Evolutionary conservation across 2,888 invertebrate genomes (phyloP).

Genomic region (Ectobius pallidus): DNA sequence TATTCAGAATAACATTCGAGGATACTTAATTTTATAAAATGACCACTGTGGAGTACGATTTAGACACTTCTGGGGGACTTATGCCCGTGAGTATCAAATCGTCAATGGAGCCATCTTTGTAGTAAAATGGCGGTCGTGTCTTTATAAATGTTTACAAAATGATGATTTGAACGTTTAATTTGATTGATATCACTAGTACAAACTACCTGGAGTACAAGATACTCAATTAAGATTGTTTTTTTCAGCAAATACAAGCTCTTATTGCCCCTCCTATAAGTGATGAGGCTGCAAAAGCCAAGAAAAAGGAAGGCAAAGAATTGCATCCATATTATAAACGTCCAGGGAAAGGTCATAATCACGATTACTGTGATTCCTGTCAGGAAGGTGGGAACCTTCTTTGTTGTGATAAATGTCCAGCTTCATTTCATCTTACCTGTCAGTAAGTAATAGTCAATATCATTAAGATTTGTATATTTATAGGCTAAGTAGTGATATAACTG

Average conservation of each 20-base stretch:
- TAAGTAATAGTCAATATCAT: conserved; percentile 64
- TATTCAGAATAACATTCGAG: not conserved
- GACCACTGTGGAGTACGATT: conserved; percentile 74
- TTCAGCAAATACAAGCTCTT: conserved; percentile 85
- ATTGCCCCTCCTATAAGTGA: conserved; percentile 88
- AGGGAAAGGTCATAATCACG: conserved; percentile 90
- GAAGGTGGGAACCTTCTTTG: conserved; percentile 95
- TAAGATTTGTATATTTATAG: too few species aligned
- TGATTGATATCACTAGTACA: not conserved
- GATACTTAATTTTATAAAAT: conserved; percentile 51
- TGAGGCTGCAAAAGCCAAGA: conserved; percentile 62
- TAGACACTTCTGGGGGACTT: conserved; percentile 78
- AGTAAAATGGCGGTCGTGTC: conserved; percentile 48
- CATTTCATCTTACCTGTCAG: conserved; percentile 97
- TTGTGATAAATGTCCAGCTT: conserved; percentile 94
- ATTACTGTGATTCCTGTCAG: conserved; percentile 91
- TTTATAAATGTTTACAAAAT: conserved; percentile 43
- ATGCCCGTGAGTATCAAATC: conserved; percentile 76
- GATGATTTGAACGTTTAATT: not conserved
- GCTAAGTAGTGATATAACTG: too few species aligned
- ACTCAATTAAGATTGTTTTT: conserved; percentile 43
- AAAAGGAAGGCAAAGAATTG: conserved; percentile 62
- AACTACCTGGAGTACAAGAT: not conserved
- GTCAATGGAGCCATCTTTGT: conserved; percentile 37
- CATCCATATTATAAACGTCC: conserved; percentile 86